Conservation (phyloP, 1,140 invertebrate genomes). For the Danaus melanippus region DNA sequence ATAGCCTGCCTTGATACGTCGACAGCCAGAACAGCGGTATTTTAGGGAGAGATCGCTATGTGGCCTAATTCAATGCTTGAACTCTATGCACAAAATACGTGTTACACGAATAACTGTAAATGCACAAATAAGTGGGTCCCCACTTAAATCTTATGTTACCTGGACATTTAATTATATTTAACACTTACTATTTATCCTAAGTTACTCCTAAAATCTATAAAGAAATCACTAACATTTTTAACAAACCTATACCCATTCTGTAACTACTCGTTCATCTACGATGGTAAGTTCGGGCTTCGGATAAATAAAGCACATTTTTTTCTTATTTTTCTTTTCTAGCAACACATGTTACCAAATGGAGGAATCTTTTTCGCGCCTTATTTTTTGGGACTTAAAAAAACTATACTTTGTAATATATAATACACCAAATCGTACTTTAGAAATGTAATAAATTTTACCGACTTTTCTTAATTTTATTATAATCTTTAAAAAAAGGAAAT, state of each 20-base stretch:
- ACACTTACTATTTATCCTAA: conserved; percentile 41
- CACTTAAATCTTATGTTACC: conserved; percentile 36
- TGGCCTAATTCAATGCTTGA: conserved; percentile 73
- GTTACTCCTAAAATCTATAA: conserved; percentile 32
- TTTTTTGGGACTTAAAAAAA: no score
- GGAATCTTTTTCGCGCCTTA: no score
- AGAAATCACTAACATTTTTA: conserved; percentile 59
- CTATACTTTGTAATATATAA: no score
- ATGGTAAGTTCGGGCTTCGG: conserved; percentile 10
- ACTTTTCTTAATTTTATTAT: no score
- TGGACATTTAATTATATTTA: conserved; percentile 35
- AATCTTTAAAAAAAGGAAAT: no score
- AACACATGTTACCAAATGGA: conserved; percentile 10
- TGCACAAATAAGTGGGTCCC: conserved; percentile 60
- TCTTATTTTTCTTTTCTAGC: conserved; percentile 11
- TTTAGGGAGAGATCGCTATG: conserved; percentile 74
- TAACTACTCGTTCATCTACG: conserved; percentile 33
- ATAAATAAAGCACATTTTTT: conserved; percentile 17
- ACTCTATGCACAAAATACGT: conserved; percentile 72
- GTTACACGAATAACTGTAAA: conserved; percentile 71
- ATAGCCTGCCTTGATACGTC: conserved; percentile 62
- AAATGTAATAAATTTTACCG: no score
- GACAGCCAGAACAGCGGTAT: conserved; percentile 73
- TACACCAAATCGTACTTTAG: no score
- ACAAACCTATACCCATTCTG: conserved; percentile 55